phyloP scores from a whole-genome alignment of 1,140 invertebrate species.

The Coelopa frigida region DNA sequence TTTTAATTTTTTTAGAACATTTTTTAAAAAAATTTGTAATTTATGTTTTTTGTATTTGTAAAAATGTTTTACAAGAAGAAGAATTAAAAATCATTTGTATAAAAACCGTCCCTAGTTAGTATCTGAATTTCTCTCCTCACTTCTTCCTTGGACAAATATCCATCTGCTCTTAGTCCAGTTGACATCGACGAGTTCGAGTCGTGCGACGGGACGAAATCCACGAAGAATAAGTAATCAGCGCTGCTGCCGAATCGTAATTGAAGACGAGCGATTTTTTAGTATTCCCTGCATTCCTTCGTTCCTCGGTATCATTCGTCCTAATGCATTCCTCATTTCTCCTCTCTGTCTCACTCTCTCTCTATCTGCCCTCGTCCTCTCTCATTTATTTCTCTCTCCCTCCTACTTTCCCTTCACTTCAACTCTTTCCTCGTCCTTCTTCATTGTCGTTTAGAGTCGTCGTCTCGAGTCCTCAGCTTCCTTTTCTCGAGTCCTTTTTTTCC shows the following conservation, averaged over 20 bases:
- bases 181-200: too few species aligned
- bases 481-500: too few species aligned
- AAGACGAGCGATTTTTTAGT: neutral
- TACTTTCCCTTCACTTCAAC: neutral
- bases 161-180: too few species aligned
- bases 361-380: neutral
- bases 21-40: neutral
- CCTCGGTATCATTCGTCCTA: neutral
- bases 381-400: neutral
- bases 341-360: neutral
- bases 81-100: too few species aligned
- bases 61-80: too few species aligned
- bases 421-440: neutral
- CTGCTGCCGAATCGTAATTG: too few species aligned
- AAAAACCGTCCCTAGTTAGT: neutral
- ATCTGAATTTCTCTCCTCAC: neutral
- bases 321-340: neutral
- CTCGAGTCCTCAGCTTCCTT: too few species aligned
- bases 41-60: too few species aligned
- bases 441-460: too few species aligned
- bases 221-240: too few species aligned
- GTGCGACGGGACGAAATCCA: too few species aligned
- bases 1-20: neutral
- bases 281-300: neutral
- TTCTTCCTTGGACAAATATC: neutral